phyloP scores from a whole-genome alignment of 2,888 invertebrate genomes.

The Baccha elongata region DNA sequence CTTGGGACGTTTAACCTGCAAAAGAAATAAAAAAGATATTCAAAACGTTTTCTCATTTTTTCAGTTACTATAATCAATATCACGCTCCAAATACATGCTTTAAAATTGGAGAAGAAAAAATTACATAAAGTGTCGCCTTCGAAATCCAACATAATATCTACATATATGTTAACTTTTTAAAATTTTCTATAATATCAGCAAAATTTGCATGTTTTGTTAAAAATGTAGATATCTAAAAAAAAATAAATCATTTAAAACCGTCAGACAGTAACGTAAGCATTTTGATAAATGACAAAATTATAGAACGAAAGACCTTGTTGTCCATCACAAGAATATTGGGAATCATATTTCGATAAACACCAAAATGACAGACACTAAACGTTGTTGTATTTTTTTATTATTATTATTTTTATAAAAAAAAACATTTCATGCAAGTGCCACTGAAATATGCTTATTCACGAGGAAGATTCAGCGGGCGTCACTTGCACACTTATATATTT shows the following conservation, averaged over 20 bases:
- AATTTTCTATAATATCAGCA: conserved; percentile 46
- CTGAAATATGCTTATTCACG: conserved; percentile 52
- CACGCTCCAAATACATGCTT: conserved; percentile 59
- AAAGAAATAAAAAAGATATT: conserved; percentile 79
- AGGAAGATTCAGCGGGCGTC: conserved; percentile 47
- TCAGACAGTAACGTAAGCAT: conserved; percentile 25
- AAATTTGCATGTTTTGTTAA: conserved; percentile 38
- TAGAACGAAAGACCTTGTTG: conserved; percentile 14
- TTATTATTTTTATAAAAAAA: neutral
- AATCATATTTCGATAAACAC: conserved; percentile 65
- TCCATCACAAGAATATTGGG: conserved; percentile 31
- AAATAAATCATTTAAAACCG: conserved; percentile 3
- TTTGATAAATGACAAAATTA: neutral
- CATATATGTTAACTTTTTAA: too few species aligned
- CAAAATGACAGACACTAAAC: conserved; percentile 26
- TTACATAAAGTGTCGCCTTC: conserved; percentile 65
- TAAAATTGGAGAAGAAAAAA: conserved; percentile 13
- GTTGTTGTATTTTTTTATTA: neutral
- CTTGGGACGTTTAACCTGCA: conserved; percentile 89
- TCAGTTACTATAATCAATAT: conserved; percentile 37
- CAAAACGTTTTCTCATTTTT: neutral
- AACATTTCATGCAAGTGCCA: conserved; percentile 7
- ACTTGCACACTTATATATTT: conserved; percentile 34
- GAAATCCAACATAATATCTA: neutral
- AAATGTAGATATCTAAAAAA: conserved; percentile 2